Base-by-base conservation (phyloP, 2,113 vertebrate genomes). In the Takifugu flavidus region DNA sequence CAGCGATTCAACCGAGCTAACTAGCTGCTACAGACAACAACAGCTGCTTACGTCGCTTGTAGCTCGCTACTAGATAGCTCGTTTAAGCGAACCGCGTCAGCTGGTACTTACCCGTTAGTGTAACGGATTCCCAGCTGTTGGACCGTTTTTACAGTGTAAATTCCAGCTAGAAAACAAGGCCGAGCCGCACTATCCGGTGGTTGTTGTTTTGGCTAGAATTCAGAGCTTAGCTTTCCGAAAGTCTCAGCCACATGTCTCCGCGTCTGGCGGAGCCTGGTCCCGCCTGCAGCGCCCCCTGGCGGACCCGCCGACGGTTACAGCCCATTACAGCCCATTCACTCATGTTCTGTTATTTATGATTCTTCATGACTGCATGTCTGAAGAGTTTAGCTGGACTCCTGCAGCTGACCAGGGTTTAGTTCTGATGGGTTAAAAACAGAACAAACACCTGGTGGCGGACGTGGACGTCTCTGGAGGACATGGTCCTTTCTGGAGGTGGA, bases 181-280 rank as follows among this genome's bases (percentile, higher is more conserved):
- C 46, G 31, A 59, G 42, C 51, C 45, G 60, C 63, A 29, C 49
- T 46, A 42, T 47, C 39, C 46, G 50, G 3, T 49, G 51, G 45
- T 42, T 65, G 57, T 72, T 65, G 57, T 72, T 77, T 14, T 51
- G 67, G 65, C 62, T 68, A 75, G 69, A 75, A 71, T 74, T 53
- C 55, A 73, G 49, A 78, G 69, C 65, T 75, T 26, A 67, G 81
- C 72, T 82, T 79, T 82, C 63, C 75, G 50, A 86, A 86, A 86
- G 78, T 86, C 81, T 75, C 81, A 62, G 82, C 82, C 87, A 88
- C 87, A 89, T 89, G 87, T 89, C 87, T 75, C 70, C 76, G 56
- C 8, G 65, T 66, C 77, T 53, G 64, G 49, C 49, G 49, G 49
- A 51, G 58, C 76, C 65, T 61, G 29, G 54, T 55, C 51, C 13